Conservation (phyloP, 1,140 invertebrate species). For the Bombyx mori region DNA sequence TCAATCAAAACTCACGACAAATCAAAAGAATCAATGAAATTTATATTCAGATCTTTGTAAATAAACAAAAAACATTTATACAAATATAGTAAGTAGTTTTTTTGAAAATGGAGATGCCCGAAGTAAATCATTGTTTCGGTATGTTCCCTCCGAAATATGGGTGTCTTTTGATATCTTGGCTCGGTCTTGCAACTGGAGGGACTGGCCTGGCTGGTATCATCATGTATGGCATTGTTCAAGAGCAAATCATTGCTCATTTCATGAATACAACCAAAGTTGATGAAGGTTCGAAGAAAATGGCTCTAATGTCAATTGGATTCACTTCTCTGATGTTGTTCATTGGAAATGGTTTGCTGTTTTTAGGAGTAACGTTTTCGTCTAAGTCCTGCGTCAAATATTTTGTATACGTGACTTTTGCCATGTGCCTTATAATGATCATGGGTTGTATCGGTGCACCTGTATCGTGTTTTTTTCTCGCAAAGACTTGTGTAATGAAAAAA, state of each 20-base stretch:
- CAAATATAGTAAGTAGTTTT: conserved; percentile 4
- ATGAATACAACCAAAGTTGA: conserved; percentile 10
- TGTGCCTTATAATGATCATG: conserved; percentile 22
- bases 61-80: not conserved
- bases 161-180: conserved; percentile 30
- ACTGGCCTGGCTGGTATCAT: conserved; percentile 25
- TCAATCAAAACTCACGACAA: too few relatives aligned
- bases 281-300: conserved; percentile 25
- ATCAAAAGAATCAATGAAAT: too few relatives aligned
- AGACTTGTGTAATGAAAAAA: conserved; percentile 25
- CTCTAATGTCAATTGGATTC: conserved; percentile 26
- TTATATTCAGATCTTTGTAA: not conserved
- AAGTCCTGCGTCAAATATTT: conserved; percentile 10
- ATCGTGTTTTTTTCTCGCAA: conserved; percentile 24
- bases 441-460: conserved; percentile 18
- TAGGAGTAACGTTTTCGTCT: conserved; percentile 17
- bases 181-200: conserved; percentile 26
- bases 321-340: conserved; percentile 26
- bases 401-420: conserved; percentile 17
- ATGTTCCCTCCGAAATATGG: conserved; percentile 28
- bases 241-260: conserved; percentile 16
- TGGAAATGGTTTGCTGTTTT: conserved; percentile 21
- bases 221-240: conserved; percentile 30
- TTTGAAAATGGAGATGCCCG: conserved; percentile 29
- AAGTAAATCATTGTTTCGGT: conserved; percentile 23